Evolutionary conservation across 2,113 vertebrate species (phyloP), one percentile per base, ranked within the genome.

Genomic region (Speoplatyrhinus poulsoni): DNA sequence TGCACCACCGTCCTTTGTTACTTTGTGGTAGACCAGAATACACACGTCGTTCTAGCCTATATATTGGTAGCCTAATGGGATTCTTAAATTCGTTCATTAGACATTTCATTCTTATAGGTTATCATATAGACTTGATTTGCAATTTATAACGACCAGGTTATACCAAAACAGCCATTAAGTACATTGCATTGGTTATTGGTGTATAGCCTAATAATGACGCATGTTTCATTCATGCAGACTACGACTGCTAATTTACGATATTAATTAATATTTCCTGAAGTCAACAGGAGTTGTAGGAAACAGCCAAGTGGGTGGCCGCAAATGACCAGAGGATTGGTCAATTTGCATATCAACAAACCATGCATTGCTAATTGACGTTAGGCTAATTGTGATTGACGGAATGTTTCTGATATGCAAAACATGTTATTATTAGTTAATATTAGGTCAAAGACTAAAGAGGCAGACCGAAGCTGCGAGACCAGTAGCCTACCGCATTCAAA

Each of bases 1-100:
- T 56, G 12, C 68, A 65, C 65, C 12, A 65, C 62, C 65, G 85
- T 86, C 86, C 80, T 86, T 82, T 85, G 77, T 81, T 74, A 84
- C 67, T 32, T 26, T 9, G 13, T 16, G 13, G 10, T 12, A 50
- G 12, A 9, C 5, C 53, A 56, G 69, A 53, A 32, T 64, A 61
- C 60, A 79, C 66, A 72, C 36, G 36, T 41, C 36, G 26, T 41
- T 5, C 4, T 8, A 41, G 4, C 36, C 36, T 41, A 41, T 6
- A 7, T 41, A 41, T 41, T 5, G 26, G 26, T 26, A 26, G 26
- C 26, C 26, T 26, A 26, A 26, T 26, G 26, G 26, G 0, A 26
- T 26, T 26, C 26, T 26, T 26, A 26, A 26, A 26, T 26, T 26
- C 2, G 26, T 26, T 26, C 26, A 26, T 2, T 26, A 26, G 26